Conservation (phyloP, 1,140 invertebrate species). For the Caenorhabditis elegans region WBcel235 BX284606.5:13739501-13740000, state of each 20-base stretch:
- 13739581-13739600: neutral
- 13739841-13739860: neutral
- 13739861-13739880: conserved; percentile 6
- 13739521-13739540: neutral
- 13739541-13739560: conserved; percentile 17
- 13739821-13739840: neutral
- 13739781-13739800: neutral
- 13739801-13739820: conserved; percentile 10
- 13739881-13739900: neutral
- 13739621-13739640: too few relatives aligned
- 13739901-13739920: neutral
- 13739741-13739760: conserved; percentile 7
- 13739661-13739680: neutral
- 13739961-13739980: too few relatives aligned
- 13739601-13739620: neutral
- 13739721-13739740: conserved; percentile 14
- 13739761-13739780: neutral
- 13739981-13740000: too few relatives aligned
- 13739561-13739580: neutral
- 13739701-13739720: neutral
- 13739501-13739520: too few relatives aligned
- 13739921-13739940: too few relatives aligned
- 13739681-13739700: conserved; percentile 22
- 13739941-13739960: too few relatives aligned
- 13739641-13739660: too few relatives aligned